Evolutionary conservation across 2,888 invertebrate genomes (phyloP), one percentile per base, ranked within the genome.

Genomic region (Xestobium rufovillosum): DNA sequence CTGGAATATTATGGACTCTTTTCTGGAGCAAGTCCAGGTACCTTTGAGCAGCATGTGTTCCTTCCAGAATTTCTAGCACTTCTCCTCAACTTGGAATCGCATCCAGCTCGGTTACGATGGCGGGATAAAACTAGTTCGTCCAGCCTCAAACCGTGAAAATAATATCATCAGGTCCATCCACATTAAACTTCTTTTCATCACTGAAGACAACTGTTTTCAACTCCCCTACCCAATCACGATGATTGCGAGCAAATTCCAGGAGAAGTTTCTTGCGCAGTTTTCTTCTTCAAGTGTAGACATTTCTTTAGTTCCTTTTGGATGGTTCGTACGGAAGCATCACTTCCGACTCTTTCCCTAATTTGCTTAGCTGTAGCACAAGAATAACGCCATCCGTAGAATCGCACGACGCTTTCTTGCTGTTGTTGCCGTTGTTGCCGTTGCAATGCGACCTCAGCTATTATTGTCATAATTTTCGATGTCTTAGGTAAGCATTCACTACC

Each of bases 81-180:
- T 3, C 4, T 11, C 19, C 31, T 17, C 11, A 12, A 16, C 17
- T 17, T 14, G 3, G 11, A 2, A 31, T 31, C 2, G 12, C 16
- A n/a, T 2, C 17, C 19, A 2, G 2, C 31, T 2, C 15, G 2
- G 17, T 4, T 3, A 3, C 3, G 4, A 11, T 16, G 14, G 2
- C 31, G 19, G 4, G 17, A 4, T 16, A 19, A n/a, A 19, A 31
- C 11, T 10, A 10, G 1, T 16, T 16, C 31, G 4, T 16, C 4
- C 16, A 17, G 14, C 12, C 19, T 4, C 2, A 31, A n/a, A 19
- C 19, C 16, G n/a, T 31, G 31, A 11, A 19, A 17, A 31, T 31
- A 31, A 31, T 31, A 31, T 2, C 23, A 19, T 19, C 6, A 19
- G 23, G 6, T 19, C 23, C n/a, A 8, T 8, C n/a, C 6, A 19